phyloP scores from a whole-genome alignment of 2,797 vertebrate species.

The Melopsittacus undulatus region DNA sequence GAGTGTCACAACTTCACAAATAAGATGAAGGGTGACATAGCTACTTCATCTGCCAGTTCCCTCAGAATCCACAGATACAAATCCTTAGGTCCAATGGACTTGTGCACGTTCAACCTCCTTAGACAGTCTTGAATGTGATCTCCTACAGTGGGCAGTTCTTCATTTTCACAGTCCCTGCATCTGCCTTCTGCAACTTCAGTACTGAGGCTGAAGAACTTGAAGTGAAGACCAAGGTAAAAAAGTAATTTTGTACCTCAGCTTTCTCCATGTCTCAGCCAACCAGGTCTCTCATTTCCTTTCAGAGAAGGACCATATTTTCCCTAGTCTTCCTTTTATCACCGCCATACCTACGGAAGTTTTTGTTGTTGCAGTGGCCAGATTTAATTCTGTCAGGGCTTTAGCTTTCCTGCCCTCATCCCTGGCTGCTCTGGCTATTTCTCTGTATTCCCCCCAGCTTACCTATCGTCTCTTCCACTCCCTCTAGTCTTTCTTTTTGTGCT shows the following conservation, averaged over 20 bases:
- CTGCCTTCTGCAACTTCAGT: background rate
- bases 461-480: background rate
- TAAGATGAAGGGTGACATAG: background rate
- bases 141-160: background rate
- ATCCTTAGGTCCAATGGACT: background rate
- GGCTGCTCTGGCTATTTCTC: background rate
- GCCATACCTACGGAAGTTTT: background rate
- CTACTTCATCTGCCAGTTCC: background rate
- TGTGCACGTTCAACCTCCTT: background rate
- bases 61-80: background rate
- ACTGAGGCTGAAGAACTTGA: background rate
- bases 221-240: background rate
- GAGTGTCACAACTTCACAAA: background rate
- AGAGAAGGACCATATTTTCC: background rate
- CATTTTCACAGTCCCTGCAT: background rate
- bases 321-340: background rate
- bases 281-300: background rate
- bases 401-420: background rate
- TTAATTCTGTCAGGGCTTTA: background rate
- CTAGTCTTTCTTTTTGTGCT: too few relatives aligned
- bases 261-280: background rate
- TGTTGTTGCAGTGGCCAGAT: background rate
- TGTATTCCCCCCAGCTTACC: background rate
- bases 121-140: background rate
- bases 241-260: background rate